A percentile compares a stretch with the other conserved stretches of the same genome.
These are phyloP conservation scores for Ophion obscuratus DNA, from an alignment of 2,888 invertebrate genomes.

Conservation along the genomic window DNA sequence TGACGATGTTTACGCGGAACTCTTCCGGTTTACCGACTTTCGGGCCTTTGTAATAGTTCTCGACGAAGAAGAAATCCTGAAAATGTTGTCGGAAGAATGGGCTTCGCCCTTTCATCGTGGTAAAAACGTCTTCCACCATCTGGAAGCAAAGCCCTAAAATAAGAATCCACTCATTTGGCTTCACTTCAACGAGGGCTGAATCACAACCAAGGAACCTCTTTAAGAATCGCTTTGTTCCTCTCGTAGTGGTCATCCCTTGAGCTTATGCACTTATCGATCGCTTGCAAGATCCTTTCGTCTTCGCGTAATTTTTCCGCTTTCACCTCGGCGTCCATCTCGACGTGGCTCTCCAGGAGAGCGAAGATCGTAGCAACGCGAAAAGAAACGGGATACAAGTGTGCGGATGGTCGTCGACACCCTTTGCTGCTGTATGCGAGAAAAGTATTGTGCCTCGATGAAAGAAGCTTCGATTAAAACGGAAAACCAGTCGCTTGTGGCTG, in stretches of 20 bases:
- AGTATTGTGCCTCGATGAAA: too few relatives aligned
- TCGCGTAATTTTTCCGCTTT: constrained; percentile 10
- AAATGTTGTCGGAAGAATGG: constrained; percentile 78
- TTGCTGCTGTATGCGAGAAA: too few relatives aligned
- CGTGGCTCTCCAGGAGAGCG: neutral
- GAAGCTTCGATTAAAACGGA: too few relatives aligned
- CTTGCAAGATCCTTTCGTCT: constrained; percentile 68
- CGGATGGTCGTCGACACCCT: too few relatives aligned
- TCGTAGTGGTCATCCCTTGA: constrained; percentile 67
- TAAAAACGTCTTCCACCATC: constrained; percentile 73
- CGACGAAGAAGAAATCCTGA: constrained; percentile 84
- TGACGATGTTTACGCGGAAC: constrained; percentile 87
- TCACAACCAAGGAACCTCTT: neutral
- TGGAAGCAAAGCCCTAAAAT: constrained; percentile 34
- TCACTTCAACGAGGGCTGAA: too few relatives aligned
- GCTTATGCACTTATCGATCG: constrained; percentile 72
- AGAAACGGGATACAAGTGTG: neutral
- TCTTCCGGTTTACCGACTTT: constrained; percentile 86
- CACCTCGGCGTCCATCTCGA: constrained; percentile 43
- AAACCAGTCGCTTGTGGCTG: too few relatives aligned
- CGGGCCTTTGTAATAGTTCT: constrained; percentile 87
- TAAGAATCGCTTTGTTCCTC: constrained; percentile 68
- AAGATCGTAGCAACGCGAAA: neutral
- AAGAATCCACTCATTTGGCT: neutral
- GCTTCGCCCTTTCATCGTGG: constrained; percentile 77